Conservation (phyloP, 1,140 invertebrate genomes). For the Ceratosolen solmsi region DNA sequence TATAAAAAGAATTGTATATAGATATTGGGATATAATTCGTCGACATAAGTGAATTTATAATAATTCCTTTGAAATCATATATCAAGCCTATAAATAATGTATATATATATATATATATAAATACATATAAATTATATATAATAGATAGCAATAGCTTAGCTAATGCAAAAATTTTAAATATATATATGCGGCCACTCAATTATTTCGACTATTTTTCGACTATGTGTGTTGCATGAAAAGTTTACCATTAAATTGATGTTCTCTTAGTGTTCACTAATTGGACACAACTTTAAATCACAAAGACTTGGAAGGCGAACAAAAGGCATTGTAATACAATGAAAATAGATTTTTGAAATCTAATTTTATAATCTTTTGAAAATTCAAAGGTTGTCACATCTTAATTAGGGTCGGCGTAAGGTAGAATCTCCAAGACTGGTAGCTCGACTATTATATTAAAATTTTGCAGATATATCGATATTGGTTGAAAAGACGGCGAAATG, state of each 20-base stretch:
- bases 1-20: too few species aligned
- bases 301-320: not conserved
- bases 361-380: slow-evolving; percentile 16
- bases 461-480: not conserved
- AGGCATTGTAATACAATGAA: not conserved
- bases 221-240: not conserved
- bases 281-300: slow-evolving; percentile 37
- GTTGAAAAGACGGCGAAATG: not conserved
- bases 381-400: slow-evolving; percentile 4
- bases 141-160: too few species aligned
- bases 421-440: not conserved
- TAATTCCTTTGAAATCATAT: too few species aligned
- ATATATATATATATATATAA: too few species aligned
- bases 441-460: not conserved
- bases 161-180: too few species aligned
- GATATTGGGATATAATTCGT: too few species aligned
- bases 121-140: too few species aligned
- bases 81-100: too few species aligned
- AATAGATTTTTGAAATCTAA: not conserved
- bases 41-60: too few species aligned
- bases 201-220: not conserved
- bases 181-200: too few species aligned
- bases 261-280: slow-evolving; percentile 24
- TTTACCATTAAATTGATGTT: not conserved
- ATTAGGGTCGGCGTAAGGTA: not conserved